These are phyloP conservation scores for Eudyptes chrysolophus DNA, from an alignment of 2,113 vertebrate species.

Conservation along the genomic window DNA sequence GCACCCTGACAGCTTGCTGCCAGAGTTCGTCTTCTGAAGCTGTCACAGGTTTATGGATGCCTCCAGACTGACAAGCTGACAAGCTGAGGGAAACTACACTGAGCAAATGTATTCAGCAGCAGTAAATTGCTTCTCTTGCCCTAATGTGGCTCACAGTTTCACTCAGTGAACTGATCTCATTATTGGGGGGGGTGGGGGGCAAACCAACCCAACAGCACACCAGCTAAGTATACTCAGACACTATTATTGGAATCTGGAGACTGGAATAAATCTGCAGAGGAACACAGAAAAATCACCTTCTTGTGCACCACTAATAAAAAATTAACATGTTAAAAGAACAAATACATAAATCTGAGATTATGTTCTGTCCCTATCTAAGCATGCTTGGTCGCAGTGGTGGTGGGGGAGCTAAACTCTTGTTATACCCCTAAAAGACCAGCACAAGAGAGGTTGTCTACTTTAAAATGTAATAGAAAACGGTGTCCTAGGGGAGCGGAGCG, in stretches of 20 bases:
- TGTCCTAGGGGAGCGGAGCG: background rate
- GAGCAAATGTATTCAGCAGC: constrained; percentile 7
- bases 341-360: background rate
- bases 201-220: background rate
- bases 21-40: background rate
- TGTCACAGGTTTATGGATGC: constrained; percentile 17
- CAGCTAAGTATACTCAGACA: background rate
- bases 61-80: constrained; percentile 36
- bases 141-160: background rate
- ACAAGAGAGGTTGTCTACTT: background rate
- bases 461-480: rapidly evolving
- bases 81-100: background rate
- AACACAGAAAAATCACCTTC: background rate
- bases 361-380: background rate
- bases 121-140: constrained; percentile 17
- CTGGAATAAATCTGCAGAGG: background rate
- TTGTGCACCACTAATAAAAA: background rate
- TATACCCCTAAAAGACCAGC: background rate
- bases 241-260: background rate
- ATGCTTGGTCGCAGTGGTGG: background rate
- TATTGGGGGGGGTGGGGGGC: rapidly evolving
- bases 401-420: background rate
- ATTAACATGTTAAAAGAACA: background rate
- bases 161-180: background rate
- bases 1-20: background rate